A percentile compares a stretch with the other conserved stretches of the same genome.
phyloP scores from a whole-genome alignment of 2,113 vertebrate genomes.

The Crotophaga sulcirostris region DNA sequence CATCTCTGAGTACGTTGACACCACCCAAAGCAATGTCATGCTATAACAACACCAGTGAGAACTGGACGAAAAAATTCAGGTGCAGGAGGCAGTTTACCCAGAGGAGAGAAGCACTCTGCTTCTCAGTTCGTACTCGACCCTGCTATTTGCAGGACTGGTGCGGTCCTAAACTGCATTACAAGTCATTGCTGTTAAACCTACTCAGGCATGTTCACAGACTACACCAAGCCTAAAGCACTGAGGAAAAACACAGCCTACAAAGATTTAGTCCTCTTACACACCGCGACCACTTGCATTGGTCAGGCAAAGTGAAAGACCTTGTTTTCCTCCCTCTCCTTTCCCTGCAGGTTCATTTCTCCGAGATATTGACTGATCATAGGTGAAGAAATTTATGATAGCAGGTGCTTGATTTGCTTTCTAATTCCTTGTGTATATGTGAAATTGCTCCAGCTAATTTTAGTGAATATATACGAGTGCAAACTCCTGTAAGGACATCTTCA shows the following conservation, averaged over 20 bases:
- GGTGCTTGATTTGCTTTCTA: neutral
- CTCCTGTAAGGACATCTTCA: neutral
- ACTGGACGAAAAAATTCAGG: neutral
- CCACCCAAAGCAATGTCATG: neutral
- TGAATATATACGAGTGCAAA: neutral
- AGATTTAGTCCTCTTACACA: rapidly evolving
- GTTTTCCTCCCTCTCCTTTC: neutral
- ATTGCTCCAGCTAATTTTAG: neutral
- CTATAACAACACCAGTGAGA: neutral
- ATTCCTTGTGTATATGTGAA: neutral
- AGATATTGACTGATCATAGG: rapidly evolving
- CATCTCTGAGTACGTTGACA: neutral
- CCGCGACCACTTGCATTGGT: no score
- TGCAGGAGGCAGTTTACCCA: neutral
- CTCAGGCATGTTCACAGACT: neutral
- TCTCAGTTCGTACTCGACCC: no score
- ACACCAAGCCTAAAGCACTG: neutral
- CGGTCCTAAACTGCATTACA: rapidly evolving
- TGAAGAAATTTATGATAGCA: neutral
- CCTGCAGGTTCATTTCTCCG: neutral
- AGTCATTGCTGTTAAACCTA: neutral
- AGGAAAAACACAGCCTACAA: neutral
- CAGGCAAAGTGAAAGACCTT: neutral
- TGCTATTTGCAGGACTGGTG: neutral
- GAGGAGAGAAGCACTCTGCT: neutral